Percentiles rank a stretch among this genome's conserved stretches.
Evolutionary conservation across 2,113 vertebrate genomes (phyloP).

Genomic region (Anseranas semipalmata): DNA sequence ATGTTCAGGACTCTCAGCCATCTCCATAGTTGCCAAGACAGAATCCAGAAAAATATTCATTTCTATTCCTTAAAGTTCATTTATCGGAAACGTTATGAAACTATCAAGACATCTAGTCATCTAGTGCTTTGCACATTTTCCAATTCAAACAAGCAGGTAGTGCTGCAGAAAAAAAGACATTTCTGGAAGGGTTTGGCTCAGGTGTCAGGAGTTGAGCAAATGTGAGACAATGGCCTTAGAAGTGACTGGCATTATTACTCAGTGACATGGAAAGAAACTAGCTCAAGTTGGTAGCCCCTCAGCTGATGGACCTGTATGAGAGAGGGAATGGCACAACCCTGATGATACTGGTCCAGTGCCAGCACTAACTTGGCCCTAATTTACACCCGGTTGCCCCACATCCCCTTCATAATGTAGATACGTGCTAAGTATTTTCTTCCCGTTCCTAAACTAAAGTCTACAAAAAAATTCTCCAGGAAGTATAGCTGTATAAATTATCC

Average conservation of each 20-base stretch:
- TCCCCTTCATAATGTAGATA: not conserved
- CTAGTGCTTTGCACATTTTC: not conserved
- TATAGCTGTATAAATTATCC: not conserved
- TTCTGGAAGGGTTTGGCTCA: not conserved
- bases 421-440: not conserved
- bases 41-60: not conserved
- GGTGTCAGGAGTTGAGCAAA: not conserved
- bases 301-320: not conserved
- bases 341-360: not conserved
- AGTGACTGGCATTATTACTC: not conserved
- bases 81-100: not conserved
- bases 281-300: not conserved
- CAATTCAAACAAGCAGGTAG: not conserved
- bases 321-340: not conserved
- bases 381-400: not conserved
- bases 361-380: not conserved
- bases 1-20: rapidly evolving
- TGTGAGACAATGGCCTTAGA: not conserved
- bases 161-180: not conserved
- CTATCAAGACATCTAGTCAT: not conserved
- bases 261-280: not conserved
- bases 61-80: not conserved
- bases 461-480: not conserved
- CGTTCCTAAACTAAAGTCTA: not conserved
- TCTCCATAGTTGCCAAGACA: not conserved